Conservation (phyloP, 2,113 vertebrate species). For the Ellobius talpinus region DNA sequence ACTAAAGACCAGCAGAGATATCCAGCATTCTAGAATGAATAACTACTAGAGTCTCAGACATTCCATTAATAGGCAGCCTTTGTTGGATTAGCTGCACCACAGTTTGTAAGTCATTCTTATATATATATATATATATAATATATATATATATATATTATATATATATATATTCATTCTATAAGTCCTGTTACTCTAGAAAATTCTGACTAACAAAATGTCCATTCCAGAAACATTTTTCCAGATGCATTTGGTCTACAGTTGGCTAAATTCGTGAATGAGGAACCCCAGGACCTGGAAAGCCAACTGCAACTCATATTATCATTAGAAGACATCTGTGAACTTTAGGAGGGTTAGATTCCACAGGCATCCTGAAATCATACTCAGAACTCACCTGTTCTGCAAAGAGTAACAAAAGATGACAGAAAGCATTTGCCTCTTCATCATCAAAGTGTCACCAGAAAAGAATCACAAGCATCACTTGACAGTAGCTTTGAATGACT, state of each 20-base stretch:
- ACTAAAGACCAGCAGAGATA: background rate
- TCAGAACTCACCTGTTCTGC: background rate
- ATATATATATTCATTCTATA: background rate
- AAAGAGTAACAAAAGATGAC: background rate
- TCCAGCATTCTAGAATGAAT: background rate
- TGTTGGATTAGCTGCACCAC: background rate
- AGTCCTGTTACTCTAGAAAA: background rate
- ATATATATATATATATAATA: background rate
- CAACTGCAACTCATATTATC: background rate
- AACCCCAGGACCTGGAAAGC: background rate
- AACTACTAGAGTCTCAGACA: background rate
- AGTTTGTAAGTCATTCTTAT: background rate
- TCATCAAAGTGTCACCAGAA: background rate
- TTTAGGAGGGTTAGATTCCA: background rate
- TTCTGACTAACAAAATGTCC: background rate
- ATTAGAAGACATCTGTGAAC: background rate
- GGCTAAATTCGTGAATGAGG: background rate
- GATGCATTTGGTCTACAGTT: background rate
- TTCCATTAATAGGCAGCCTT: background rate
- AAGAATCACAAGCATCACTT: rapidly evolving
- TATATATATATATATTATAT: too few relatives aligned
- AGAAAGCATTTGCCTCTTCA: background rate
- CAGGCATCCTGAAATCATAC: background rate
- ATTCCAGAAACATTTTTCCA: background rate
- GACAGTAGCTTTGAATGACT: background rate